Base-by-base conservation (phyloP, 2,113 vertebrate genomes). In the Desmodus rotundus region DNA sequence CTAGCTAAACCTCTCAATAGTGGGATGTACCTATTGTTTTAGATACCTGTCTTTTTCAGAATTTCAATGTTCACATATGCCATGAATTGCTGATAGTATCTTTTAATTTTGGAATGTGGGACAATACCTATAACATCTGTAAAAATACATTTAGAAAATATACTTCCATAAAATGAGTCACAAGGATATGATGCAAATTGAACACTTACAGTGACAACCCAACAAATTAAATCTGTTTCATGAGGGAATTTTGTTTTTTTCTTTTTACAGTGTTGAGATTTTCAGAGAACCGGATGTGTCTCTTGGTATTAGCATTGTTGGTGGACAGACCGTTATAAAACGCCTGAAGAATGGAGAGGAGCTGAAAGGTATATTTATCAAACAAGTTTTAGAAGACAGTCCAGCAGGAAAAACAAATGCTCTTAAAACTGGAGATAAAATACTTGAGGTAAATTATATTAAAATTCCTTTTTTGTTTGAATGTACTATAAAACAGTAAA, bases 301-400 rank as follows among this genome's bases (percentile, higher is more conserved):
- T 84, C 98, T 99, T 97, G 99, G 99, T 65, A 99, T 99, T 98
- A 99, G 99, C 96, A 99, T 99, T 81, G 99, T 99, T n/a, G 99
- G 99, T 33, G 99, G 99, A 15, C 99, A 98, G 15, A 99, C 99
- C 0, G 98, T 99, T 96, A 99, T 99, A 98, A 99, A 99, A 97
- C 99, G 99, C 20, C 98, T 99, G 95, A 99, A 99, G 97, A 99
- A 99, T 91, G 99, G 99, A 68, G 99, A 99, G 95, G 99, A 99
- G 41, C 99, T 99, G 91, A 99, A 99, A 98, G 99, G 99, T 13
- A 99, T 99, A 98, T 99, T 99, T 98, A 99, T 99, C 98, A 99
- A 99, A 95, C 99, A 99, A 97, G 99, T 99, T 65, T 96, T 99
- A 94, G 97, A 98, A 63, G 98, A 99, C 90, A 99, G 99, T 93